Evolutionary conservation across 2,888 invertebrate genomes (phyloP), one percentile per base, ranked within the genome.

Genomic region (Ephialtes manifestator): DNA sequence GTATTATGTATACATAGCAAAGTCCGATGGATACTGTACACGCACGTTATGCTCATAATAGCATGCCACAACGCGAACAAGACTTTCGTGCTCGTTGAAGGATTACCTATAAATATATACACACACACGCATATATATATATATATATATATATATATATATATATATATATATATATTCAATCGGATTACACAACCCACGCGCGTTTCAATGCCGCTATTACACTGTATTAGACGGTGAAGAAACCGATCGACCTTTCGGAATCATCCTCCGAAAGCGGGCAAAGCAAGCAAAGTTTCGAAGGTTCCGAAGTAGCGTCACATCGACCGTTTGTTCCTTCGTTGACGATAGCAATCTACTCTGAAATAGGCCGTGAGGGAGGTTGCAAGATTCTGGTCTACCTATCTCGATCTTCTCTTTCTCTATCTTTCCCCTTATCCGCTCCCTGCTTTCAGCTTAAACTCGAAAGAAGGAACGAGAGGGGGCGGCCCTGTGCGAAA

Each of bases 371-470:
- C 60, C 53, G 43, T 43, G 67, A 46, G 43, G 60, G 46, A 74
- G 79, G 72, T 72, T 82, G 65, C 82, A 58, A 82, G 77, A 82
- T 82, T 67, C 72, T 58, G 58, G 72, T 39, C 55, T 55, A 31
- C 39, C 71, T 71, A 76, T 82, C 74, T 46, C 60, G 68, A 58
- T 70, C 58, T 63, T 18, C 60, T 68, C 31, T 46, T 43, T 55
- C 28, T 68, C 43, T 63, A 11, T 24, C 13, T 55, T 7, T 72
- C 28, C 43, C 55, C 63, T 20, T 15, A 18, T 43, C 39, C 55
- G 46, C 67, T 53, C 35, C 71, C 58, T 53, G 24, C 65, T 35
- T 72, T 24, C 55, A n/a, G 58, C 24, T 60, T 15, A 39, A 63
- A 39, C 60, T 31, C 31, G 31, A 82, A 75, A 74, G 77, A 84